Evolutionary conservation across 2,797 vertebrate genomes (phyloP).

Genomic region (Pyrocephalus nanus): DNA sequence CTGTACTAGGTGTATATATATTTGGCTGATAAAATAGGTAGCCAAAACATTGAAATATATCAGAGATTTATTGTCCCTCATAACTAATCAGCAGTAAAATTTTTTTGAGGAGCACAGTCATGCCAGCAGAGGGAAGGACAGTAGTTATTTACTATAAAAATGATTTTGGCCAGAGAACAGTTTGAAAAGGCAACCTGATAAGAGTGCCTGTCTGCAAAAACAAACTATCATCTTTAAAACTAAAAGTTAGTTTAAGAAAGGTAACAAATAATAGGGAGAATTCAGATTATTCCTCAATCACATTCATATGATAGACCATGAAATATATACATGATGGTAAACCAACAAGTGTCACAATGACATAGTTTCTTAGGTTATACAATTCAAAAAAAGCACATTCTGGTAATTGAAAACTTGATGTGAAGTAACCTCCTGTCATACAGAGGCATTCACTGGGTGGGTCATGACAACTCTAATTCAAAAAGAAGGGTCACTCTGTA

Average conservation of each 20-base stretch:
- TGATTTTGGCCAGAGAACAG: not conserved
- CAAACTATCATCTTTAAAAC: not conserved
- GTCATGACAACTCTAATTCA: not conserved
- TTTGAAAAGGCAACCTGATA: not conserved
- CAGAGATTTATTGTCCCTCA: not conserved
- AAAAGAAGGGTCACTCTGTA: not conserved
- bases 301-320: not conserved
- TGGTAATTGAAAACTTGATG: not conserved
- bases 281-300: not conserved
- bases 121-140: not conserved
- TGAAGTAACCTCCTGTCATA: not conserved
- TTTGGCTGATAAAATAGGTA: not conserved
- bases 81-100: not conserved
- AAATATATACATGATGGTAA: not conserved
- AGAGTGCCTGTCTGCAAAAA: not conserved
- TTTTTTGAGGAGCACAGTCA: not conserved
- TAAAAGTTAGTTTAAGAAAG: not conserved
- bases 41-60: not conserved
- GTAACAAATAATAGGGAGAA: not conserved
- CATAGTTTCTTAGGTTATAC: not conserved
- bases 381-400: not conserved
- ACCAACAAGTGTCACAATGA: not conserved
- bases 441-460: not conserved
- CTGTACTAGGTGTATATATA: not conserved
- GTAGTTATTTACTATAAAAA: not conserved